A percentile compares a stretch with the other conserved stretches of the same genome.
phyloP scores from a whole-genome alignment of 37 sponge, comb jelly and placozoan species.

The Lycopodina hypogea region DNA sequence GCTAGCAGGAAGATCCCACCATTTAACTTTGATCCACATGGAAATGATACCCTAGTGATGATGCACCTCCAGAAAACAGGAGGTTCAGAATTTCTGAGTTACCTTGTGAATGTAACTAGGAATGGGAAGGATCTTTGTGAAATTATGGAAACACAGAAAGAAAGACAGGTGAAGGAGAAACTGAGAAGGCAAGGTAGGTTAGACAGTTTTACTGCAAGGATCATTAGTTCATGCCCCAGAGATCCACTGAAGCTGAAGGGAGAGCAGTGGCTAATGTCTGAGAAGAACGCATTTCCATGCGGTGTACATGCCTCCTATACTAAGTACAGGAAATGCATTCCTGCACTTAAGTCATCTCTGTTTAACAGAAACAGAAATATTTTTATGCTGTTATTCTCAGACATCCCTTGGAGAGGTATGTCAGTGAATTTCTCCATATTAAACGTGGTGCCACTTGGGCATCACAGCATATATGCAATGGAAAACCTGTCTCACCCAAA shows the following conservation, averaged over 20 bases:
- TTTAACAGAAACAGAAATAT: slow-evolving; percentile 9
- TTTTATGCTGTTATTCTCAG: slow-evolving; percentile 64
- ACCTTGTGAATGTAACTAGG: slow-evolving; percentile 36
- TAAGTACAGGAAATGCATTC: slow-evolving; percentile 59
- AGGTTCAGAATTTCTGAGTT: slow-evolving; percentile 61
- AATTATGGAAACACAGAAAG: background rate
- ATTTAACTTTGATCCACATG: slow-evolving; percentile 33
- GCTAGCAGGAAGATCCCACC: too few relatives aligned
- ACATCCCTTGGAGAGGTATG: slow-evolving; percentile 69
- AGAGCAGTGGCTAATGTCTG: slow-evolving; percentile 76
- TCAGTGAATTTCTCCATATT: slow-evolving; percentile 86
- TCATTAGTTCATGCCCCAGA: background rate
- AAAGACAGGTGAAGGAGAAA: background rate
- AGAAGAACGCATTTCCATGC: slow-evolving; percentile 83
- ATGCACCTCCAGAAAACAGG: slow-evolving; percentile 93
- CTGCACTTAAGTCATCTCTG: background rate
- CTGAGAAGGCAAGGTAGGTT: background rate
- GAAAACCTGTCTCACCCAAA: slow-evolving; percentile 1
- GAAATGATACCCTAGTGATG: slow-evolving; percentile 55
- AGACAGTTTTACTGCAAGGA: background rate
- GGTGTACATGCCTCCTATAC: slow-evolving; percentile 75
- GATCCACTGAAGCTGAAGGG: background rate
- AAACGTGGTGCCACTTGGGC: slow-evolving; percentile 71
- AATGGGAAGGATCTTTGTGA: slow-evolving; percentile 6
- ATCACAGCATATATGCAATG: slow-evolving; percentile 23